Percentiles rank a stretch among this genome's conserved stretches.
Conservation (phyloP, 1,140 invertebrate species). For the Pinna nobilis region DNA sequence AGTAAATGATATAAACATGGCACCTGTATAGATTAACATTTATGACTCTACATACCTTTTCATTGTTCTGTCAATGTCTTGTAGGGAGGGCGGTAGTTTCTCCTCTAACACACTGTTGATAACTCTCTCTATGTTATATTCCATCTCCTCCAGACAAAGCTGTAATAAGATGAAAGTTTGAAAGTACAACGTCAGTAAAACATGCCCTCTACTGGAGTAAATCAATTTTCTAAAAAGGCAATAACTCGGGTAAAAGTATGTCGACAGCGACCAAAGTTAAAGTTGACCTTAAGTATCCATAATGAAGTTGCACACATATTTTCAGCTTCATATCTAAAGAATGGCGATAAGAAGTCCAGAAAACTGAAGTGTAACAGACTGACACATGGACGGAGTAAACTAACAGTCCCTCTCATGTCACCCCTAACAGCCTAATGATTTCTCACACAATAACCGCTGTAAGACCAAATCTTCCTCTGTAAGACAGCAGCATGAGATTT, state of each 20-base stretch:
- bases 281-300: background rate
- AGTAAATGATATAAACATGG: no score
- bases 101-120: conserved; percentile 88
- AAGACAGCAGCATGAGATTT: no score
- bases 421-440: no score
- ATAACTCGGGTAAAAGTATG: conserved; percentile 84
- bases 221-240: conserved; percentile 85
- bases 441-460: no score
- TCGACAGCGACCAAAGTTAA: conserved; percentile 69
- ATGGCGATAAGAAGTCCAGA: background rate
- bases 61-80: conserved; percentile 72
- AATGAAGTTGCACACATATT: background rate
- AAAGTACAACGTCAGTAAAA: background rate
- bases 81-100: conserved; percentile 79
- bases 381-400: background rate
- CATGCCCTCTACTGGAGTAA: conserved; percentile 76
- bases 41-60: conserved; percentile 60
- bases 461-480: no score
- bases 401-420: no score
- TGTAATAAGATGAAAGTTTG: conserved; percentile 76
- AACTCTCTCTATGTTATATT: conserved; percentile 83
- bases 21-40: no score
- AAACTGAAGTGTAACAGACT: background rate
- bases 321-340: no score
- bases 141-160: conserved; percentile 84